phyloP scores from a whole-genome alignment of 2,113 vertebrate genomes.

The Actenoides hombroni region DNA sequence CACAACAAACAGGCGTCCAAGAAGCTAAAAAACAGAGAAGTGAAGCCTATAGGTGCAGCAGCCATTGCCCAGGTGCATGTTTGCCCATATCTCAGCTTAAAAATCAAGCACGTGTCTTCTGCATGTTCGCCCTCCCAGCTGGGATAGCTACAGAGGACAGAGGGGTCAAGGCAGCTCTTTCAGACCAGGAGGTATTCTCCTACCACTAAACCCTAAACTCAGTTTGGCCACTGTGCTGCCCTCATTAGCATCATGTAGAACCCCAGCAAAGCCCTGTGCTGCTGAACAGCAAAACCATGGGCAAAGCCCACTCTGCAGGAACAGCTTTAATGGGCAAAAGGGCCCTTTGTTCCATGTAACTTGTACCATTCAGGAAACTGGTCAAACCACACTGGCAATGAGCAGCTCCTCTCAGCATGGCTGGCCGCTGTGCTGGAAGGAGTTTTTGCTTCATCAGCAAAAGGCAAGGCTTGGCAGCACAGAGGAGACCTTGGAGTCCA shows the following conservation, averaged over 20 bases:
- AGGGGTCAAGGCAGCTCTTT: not conserved
- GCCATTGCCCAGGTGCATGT: not conserved
- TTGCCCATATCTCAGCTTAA: not conserved
- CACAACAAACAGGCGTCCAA: not conserved
- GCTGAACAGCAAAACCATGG: not conserved
- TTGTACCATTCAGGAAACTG: not conserved
- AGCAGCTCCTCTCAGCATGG: not conserved
- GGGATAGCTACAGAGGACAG: not conserved
- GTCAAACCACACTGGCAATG: not conserved
- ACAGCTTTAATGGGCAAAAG: not conserved
- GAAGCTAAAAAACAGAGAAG: not conserved
- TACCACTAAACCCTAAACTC: not conserved
- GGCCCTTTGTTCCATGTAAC: not conserved
- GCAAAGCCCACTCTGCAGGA: not conserved
- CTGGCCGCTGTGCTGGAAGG: not conserved
- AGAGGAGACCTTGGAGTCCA: not conserved
- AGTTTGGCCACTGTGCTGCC: not conserved
- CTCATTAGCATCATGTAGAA: not conserved
- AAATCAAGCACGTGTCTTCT: not conserved
- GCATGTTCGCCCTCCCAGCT: not conserved
- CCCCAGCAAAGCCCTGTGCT: not conserved
- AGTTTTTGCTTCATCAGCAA: not conserved
- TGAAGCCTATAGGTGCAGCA: not conserved
- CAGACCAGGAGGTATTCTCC: not conserved
- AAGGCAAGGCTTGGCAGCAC: not conserved